Percentiles rank a stretch among this genome's conserved stretches.
Evolutionary conservation across 2,113 vertebrate species (phyloP).

Genomic region (Chloropsis hardwickii): DNA sequence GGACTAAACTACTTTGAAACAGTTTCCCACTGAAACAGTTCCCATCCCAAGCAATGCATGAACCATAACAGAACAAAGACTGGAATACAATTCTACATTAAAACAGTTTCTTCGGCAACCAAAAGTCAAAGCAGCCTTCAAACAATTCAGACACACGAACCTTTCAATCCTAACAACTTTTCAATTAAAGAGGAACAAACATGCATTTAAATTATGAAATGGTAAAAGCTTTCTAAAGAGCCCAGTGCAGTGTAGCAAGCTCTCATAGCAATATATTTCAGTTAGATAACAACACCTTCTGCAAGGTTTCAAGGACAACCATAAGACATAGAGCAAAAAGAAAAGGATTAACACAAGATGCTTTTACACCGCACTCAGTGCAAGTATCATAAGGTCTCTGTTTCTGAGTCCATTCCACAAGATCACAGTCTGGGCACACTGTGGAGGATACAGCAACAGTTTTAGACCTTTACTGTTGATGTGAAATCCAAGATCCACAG

Average conservation of each 20-base stretch:
- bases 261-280: background rate
- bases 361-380: background rate
- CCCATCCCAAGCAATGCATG: background rate
- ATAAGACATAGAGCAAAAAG: background rate
- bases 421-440: background rate
- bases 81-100: background rate
- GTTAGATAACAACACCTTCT: background rate
- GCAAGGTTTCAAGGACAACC: background rate
- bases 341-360: background rate
- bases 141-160: background rate
- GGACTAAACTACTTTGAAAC: background rate
- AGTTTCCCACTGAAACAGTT: background rate
- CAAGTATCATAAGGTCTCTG: background rate
- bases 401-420: background rate
- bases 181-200: background rate
- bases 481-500: background rate
- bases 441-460: background rate
- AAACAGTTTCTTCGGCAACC: slow-evolving; percentile 45
- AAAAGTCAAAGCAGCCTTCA: background rate
- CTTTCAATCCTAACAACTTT: background rate
- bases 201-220: background rate
- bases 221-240: background rate
- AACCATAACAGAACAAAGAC: background rate
- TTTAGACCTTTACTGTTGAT: background rate
- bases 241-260: background rate